Evolutionary conservation across 1,140 invertebrate genomes (phyloP), one percentile per base, ranked within the genome.

Genomic region (Lepidostoma basale): DNA sequence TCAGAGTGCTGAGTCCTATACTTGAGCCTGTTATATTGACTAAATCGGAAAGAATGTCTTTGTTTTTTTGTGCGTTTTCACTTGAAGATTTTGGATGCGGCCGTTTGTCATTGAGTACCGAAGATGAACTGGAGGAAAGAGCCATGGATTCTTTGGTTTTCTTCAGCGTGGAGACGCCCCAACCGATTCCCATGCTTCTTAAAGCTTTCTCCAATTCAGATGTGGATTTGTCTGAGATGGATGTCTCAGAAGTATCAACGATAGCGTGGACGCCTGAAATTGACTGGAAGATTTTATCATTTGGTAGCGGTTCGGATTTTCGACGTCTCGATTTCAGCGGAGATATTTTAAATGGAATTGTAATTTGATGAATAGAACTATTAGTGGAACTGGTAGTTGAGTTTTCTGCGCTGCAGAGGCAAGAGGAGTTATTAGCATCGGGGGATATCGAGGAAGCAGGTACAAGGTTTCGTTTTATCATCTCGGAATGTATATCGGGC

Each of bases 91-190:
- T 18, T 28, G n/a, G 70, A 62, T 68, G 76, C 76, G 77, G 79
- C 36, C 76, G 68, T 75, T 45, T 62, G 1, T 47, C 76, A 75
- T 56, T 80, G 74, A 74, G 80, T 14, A 60, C 3, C 82, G 81
- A 81, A 0, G 87, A 85, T 60, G 83, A 87, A 28, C 86, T 88
- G 0, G 87, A 88, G 3, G 86, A 86, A 6, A 88, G 79, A 10
- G 86, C 87, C 62, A 86, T 81, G 1, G 86, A 83, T 73, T 89
- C 85, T 23, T 87, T 84, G 6, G 87, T 89, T 77, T 89, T 90
- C 65, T 87, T 88, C 26, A 89, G 77, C 1, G 87, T 89, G 1
- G 86, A 83, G 1, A 88, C 84, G 3, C 87, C 87, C 88, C 88
- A 90, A 2, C 83, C 84, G 75, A 88, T 84, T 9, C 85, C 88